Conservation (phyloP, 2,888 invertebrate species). For the Phania funesta region DNA sequence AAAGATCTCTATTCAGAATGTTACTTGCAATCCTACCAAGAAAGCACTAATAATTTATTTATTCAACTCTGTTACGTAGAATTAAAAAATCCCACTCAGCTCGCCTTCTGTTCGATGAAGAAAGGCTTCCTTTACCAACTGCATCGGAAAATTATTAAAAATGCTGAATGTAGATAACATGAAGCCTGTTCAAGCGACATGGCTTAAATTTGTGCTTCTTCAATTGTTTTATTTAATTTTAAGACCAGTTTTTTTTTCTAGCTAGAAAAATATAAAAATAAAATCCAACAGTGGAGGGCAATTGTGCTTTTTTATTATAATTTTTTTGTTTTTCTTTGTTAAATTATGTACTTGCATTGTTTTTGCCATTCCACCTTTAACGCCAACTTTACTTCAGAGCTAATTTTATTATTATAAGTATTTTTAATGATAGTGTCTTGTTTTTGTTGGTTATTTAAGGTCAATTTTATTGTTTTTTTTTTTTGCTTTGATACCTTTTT, state of each 20-base stretch:
- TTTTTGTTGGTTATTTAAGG: conserved; percentile 33
- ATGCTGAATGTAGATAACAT: background rate
- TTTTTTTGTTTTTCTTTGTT: conserved; percentile 17
- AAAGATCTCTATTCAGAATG: too few relatives aligned
- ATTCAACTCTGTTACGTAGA: too few relatives aligned
- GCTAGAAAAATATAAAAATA: too few relatives aligned
- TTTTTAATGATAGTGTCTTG: background rate
- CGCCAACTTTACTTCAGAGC: conserved; percentile 2
- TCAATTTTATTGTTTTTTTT: conserved; percentile 40
- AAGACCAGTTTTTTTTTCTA: background rate
- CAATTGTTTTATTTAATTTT: background rate
- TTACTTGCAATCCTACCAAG: too few relatives aligned
- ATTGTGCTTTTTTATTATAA: conserved; percentile 15
- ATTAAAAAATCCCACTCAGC: too few relatives aligned
- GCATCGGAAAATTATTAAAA: background rate
- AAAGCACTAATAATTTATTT: too few relatives aligned
- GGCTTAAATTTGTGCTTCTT: background rate
- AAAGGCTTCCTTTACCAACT: conserved; percentile 6
- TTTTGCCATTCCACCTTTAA: conserved; percentile 18
- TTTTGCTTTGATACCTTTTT: conserved; percentile 21
- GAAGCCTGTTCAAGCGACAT: background rate
- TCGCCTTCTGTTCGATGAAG: background rate
- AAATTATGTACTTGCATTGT: too few relatives aligned
- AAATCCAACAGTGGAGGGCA: conserved; percentile 12
- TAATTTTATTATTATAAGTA: conserved; percentile 21